Evolutionary conservation across 2,888 invertebrate species (phyloP).

Genomic region (Gastracanthus pulcherrimus): DNA sequence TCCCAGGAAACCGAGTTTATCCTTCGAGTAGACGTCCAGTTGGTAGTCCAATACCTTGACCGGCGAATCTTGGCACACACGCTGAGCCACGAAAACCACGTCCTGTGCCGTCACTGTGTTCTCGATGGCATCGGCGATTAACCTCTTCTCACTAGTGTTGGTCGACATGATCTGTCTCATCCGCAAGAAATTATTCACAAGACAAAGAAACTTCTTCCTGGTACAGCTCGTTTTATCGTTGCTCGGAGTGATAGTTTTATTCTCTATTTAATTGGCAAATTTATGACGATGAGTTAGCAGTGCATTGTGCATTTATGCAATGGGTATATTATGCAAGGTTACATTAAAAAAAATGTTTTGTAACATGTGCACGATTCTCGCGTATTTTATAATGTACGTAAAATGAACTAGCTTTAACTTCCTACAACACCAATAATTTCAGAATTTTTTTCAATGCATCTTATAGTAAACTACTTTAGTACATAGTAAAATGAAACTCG

Average conservation of each 20-base stretch:
- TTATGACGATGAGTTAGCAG: too few species aligned
- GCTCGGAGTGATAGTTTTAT: neutral
- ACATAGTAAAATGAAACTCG: too few species aligned
- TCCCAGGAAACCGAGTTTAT: conserved; percentile 69
- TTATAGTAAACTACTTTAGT: too few species aligned
- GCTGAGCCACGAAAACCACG: neutral
- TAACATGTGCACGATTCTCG: too few species aligned
- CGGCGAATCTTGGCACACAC: neutral
- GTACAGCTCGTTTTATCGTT: neutral
- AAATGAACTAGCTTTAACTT: too few species aligned
- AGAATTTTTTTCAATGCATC: too few species aligned
- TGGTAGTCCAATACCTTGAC: conserved; percentile 62
- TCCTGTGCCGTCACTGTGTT: neutral
- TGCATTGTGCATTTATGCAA: too few species aligned
- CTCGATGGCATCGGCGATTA: too few species aligned
- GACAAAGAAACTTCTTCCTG: neutral
- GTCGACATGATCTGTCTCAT: neutral
- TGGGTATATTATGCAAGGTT: too few species aligned
- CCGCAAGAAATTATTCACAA: neutral
- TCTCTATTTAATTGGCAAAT: neutral
- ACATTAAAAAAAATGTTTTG: too few species aligned
- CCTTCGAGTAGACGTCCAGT: conserved; percentile 64
- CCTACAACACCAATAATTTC: too few species aligned
- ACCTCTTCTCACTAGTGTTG: neutral
- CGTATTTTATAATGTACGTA: too few species aligned